A percentile compares a stretch with the other conserved stretches of the same genome.
These are phyloP conservation scores for Bhutanitis thaidina DNA, from an alignment of 2,888 invertebrate species.

Conservation along the genomic window DNA sequence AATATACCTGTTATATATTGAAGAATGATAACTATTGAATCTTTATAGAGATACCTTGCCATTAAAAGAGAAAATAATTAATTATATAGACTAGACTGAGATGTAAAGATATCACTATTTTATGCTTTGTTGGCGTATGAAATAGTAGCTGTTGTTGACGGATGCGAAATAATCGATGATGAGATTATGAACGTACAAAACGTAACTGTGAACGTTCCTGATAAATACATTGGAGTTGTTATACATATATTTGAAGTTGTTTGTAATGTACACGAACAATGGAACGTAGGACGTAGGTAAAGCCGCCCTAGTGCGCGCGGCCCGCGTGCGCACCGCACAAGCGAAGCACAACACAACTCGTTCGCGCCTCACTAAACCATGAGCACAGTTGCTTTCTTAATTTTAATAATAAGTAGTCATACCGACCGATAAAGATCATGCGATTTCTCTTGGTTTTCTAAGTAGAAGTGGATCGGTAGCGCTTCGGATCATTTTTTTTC, in stretches of 20 bases:
- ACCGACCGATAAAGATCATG: slow-evolving; percentile 64
- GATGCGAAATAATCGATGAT: slow-evolving; percentile 58
- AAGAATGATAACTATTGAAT: slow-evolving; percentile 74
- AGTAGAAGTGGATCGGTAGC: slow-evolving; percentile 74
- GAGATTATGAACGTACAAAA: slow-evolving; percentile 48
- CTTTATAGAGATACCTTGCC: slow-evolving; percentile 79
- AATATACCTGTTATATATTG: slow-evolving; percentile 76
- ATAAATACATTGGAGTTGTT: slow-evolving; percentile 57
- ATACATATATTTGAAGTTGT: slow-evolving; percentile 56
- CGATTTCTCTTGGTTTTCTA: slow-evolving; percentile 71
- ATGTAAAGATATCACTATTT: slow-evolving; percentile 80
- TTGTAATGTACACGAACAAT: slow-evolving; percentile 56
- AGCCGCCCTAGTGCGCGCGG: background rate
- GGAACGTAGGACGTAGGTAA: slow-evolving; percentile 40
- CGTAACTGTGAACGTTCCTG: slow-evolving; percentile 57
- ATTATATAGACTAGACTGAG: slow-evolving; percentile 80
- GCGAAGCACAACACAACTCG: slow-evolving; percentile 48
- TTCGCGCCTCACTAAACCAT: slow-evolving; percentile 58
- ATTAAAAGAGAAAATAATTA: slow-evolving; percentile 64
- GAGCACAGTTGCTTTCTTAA: slow-evolving; percentile 73
- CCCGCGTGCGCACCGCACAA: slow-evolving; percentile 3
- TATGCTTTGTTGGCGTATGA: slow-evolving; percentile 78
- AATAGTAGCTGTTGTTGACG: slow-evolving; percentile 67
- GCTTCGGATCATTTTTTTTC: slow-evolving; percentile 69
- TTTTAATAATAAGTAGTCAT: slow-evolving; percentile 73